Evolutionary conservation across 2,113 vertebrate genomes (phyloP), one percentile per base, ranked within the genome.

Genomic region (Poecile atricapillus): DNA sequence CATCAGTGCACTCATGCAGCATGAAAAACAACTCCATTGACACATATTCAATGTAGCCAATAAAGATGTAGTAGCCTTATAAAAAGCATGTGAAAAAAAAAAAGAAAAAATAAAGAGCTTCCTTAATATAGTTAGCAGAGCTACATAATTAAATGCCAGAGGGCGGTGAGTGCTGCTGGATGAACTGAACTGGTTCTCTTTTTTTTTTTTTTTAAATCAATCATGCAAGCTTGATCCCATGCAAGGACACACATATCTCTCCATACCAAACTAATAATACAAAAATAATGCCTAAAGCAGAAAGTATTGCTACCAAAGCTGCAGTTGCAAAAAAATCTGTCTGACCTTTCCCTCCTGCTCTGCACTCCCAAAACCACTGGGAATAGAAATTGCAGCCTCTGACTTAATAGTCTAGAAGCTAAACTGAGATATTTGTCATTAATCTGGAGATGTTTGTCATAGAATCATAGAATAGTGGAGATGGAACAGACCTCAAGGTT

Each of bases 91-190:
- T 59, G 64, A 8, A 50, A 77, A 87, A 63, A 59, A 59, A 75
- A 52, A 13, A 22, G 80, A 96, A 97, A 97, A 94, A 87, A 84
- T 58, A 90, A 97, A 97, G 94, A 95, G 71, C 76, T 84, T 49
- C 58, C 85, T 63, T 93, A 92, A 97, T 97, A 96, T 69, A 98
- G 96, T 97, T 97, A 98, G 95, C 83, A 96, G 69, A 82, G 83
- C 90, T 71, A 92, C 94, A 92, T 98, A 98, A 98, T 98, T 98
- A 98, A 94, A 98, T 98, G 98, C 97, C 96, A 96, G 90, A 88
- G 98, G 98, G 93, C 68, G 70, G 83, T 27, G 86, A 84, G 95
- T 94, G 91, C 87, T 96, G 90, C 90, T 83, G 83, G 83, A 82
- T 97, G 91, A 97, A 83, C 86, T 94, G 94, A 98, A 98, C 76